Percentiles rank a stretch among this genome's conserved stretches.
These are phyloP conservation scores for Coranthus polyacanthus DNA, from an alignment of 2,797 vertebrate species.

Conservation along the genomic window DNA sequence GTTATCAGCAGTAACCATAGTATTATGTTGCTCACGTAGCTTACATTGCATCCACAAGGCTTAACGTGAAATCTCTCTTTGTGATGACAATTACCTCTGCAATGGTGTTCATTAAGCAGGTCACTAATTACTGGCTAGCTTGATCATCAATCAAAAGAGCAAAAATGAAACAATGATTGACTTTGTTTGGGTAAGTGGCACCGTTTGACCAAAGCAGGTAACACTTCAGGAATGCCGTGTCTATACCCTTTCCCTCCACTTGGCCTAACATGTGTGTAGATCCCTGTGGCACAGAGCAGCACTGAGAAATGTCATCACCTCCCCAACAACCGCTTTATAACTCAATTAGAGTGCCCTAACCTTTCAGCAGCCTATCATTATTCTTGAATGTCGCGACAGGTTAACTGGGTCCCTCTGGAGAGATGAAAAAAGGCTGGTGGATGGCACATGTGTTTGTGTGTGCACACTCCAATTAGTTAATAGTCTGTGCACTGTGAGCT, in stretches of 20 bases:
- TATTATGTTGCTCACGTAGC: background rate
- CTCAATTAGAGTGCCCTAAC: conserved; percentile 74
- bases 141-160: background rate
- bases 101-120: background rate
- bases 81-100: background rate
- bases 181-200: conserved; percentile 14
- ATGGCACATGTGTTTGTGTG: conserved; percentile 15
- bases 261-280: conserved; percentile 34
- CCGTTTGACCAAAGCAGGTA: conserved; percentile 1
- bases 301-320: conserved; percentile 73
- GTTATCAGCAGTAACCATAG: background rate
- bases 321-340: conserved; percentile 61
- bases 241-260: conserved; percentile 34
- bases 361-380: conserved; percentile 78
- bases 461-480: conserved; percentile 38
- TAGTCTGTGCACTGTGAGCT: conserved; percentile 58
- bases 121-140: background rate
- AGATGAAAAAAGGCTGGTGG: conserved; percentile 25
- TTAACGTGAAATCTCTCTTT: background rate
- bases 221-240: conserved; percentile 8
- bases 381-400: conserved; percentile 57
- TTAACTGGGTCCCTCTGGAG: conserved; percentile 66
- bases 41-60: too few species aligned
- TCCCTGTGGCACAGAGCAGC: conserved; percentile 41
- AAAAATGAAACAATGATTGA: background rate